phyloP scores from a whole-genome alignment of 2,888 invertebrate species.

The Urechis unicinctus region DNA sequence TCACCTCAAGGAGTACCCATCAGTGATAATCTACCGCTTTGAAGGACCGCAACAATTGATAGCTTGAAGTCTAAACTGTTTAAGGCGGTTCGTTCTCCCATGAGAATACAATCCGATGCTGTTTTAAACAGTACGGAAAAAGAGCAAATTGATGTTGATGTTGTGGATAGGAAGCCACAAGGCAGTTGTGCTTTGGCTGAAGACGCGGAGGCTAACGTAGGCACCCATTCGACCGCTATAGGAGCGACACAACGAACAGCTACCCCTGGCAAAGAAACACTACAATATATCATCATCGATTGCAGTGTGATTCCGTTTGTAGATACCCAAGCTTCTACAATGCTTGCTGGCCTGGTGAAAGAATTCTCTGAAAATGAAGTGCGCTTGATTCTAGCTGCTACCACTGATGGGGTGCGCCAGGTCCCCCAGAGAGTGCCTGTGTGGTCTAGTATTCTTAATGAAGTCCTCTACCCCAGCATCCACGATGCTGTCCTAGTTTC shows the following conservation, averaged over 20 bases:
- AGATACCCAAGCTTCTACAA: constrained; percentile 6
- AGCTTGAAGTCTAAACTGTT: constrained; percentile 11
- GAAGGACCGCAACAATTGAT: no score
- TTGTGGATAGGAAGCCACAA: not conserved
- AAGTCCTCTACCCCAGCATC: constrained; percentile 8
- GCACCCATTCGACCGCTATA: no score
- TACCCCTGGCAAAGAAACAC: not conserved
- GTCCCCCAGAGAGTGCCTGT: constrained; percentile 1
- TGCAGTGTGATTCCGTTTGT: constrained; percentile 8
- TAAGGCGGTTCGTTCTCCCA: not conserved
- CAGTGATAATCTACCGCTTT: no score
- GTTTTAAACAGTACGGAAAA: no score
- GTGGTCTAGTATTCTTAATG: constrained; percentile 2
- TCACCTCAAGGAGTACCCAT: not conserved
- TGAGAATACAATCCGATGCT: no score
- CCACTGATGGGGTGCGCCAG: not conserved
- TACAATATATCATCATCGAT: constrained; percentile 7
- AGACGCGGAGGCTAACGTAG: not conserved
- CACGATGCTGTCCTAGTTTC: no score
- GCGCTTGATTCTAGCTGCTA: constrained; percentile 1
- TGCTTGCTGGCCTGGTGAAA: constrained; percentile 4
- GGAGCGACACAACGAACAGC: no score
- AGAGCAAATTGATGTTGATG: not conserved
- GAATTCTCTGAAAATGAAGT: constrained; percentile 7
- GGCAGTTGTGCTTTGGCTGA: not conserved